Evolutionary conservation across 2,797 vertebrate species (phyloP).

Genomic region (Sebastes glaucus): DNA sequence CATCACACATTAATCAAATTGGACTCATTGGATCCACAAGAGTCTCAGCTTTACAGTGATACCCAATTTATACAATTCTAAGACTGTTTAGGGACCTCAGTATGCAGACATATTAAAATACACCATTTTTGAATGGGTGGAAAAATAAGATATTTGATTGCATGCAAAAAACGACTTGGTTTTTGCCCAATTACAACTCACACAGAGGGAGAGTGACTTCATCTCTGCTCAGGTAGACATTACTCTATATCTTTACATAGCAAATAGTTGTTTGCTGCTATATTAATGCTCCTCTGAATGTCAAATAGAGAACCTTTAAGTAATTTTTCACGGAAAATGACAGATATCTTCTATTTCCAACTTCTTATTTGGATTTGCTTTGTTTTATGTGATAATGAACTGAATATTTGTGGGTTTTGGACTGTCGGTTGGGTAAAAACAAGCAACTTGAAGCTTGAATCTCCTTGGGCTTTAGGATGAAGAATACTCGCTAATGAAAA

Average conservation of each 20-base stretch:
- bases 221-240: no score
- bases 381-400: background rate
- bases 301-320: background rate
- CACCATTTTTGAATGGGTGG: rapidly evolving
- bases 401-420: background rate
- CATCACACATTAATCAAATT: no score
- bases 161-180: no score
- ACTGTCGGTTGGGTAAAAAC: background rate
- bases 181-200: no score
- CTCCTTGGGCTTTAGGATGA: background rate
- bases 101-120: no score
- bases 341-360: background rate
- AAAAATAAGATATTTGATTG: no score
- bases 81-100: no score
- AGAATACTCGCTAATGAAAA: background rate
- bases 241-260: background rate
- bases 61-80: no score
- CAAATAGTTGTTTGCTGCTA: background rate
- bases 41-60: no score
- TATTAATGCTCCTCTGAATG: background rate
- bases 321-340: background rate
- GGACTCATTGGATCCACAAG: no score
- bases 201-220: no score
- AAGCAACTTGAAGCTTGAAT: background rate
- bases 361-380: background rate